Percentiles rank a stretch among this genome's conserved stretches.
These are phyloP conservation scores for Holocentrus rufus DNA, from an alignment of 2,797 vertebrate genomes.

Conservation along the genomic window DNA sequence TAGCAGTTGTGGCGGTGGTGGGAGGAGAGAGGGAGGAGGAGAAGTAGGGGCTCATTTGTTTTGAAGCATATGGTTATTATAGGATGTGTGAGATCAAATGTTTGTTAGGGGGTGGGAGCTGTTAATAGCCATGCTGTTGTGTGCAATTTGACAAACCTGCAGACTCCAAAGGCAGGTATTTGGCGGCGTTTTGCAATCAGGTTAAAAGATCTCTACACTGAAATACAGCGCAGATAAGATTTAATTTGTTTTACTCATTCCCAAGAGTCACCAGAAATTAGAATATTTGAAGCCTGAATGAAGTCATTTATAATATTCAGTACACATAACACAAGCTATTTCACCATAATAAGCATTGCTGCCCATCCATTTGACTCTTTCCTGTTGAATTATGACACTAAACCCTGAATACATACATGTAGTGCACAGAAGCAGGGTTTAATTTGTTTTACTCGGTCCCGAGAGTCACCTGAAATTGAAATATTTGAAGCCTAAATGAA, in stretches of 20 bases:
- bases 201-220: not conserved
- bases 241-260: conserved; percentile 20
- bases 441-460: not conserved
- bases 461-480: not conserved
- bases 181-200: conserved; percentile 22
- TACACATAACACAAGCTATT: conserved; percentile 5
- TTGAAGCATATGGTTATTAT: conserved; percentile 62
- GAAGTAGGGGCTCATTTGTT: conserved; percentile 62
- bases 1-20: conserved; percentile 47
- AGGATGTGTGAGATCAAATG: conserved; percentile 68
- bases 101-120: conserved; percentile 54
- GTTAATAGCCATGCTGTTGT: conserved; percentile 47
- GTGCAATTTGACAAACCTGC: conserved; percentile 31
- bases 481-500: not conserved
- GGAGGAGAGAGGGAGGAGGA: conserved; percentile 51
- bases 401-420: too few relatives aligned
- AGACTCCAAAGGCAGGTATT: conserved; percentile 32
- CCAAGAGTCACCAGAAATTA: conserved; percentile 10
- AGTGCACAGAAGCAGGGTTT: not conserved
- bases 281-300: conserved; percentile 4
- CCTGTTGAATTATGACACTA: too few relatives aligned
- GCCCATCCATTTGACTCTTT: too few relatives aligned
- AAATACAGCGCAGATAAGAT: conserved; percentile 1
- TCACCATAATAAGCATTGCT: too few relatives aligned
- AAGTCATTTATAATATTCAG: conserved; percentile 5